Conservation (phyloP, 2,888 invertebrate genomes). For the Rhopalosiphum nymphaeae region DNA sequence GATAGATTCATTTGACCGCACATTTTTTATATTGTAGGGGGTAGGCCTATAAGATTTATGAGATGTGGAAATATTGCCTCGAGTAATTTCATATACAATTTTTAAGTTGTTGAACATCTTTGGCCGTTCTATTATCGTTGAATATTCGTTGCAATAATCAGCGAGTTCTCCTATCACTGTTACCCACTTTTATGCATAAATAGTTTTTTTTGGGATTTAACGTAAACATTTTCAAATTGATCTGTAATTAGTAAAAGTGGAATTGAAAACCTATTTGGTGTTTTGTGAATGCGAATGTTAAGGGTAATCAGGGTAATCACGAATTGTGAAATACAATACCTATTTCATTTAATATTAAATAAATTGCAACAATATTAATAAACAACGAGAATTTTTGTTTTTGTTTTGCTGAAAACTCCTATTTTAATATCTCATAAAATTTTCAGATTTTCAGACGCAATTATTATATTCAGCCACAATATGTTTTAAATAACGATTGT, state of each 20-base stretch:
- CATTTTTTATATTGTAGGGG: background rate
- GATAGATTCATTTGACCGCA: background rate
- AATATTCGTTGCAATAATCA: background rate
- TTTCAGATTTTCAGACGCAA: background rate
- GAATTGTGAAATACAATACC: background rate
- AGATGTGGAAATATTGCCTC: background rate
- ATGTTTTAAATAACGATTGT: background rate
- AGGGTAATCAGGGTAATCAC: background rate
- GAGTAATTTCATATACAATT: background rate
- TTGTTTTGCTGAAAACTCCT: background rate
- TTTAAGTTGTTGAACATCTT: background rate
- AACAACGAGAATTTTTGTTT: background rate
- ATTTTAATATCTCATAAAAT: background rate
- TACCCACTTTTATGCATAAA: background rate
- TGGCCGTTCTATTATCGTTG: background rate
- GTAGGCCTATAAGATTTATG: too few species aligned
- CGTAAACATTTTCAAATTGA: too few species aligned
- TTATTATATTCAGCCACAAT: background rate
- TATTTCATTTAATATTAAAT: background rate
- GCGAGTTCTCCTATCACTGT: background rate
- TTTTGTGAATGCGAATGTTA: background rate
- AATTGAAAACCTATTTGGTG: background rate
- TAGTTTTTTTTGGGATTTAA: background rate
- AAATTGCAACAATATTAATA: background rate
- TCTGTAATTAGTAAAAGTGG: background rate